Evolutionary conservation across 1,140 invertebrate species (phyloP).

Genomic region (Leguminivora glycinivorella): DNA sequence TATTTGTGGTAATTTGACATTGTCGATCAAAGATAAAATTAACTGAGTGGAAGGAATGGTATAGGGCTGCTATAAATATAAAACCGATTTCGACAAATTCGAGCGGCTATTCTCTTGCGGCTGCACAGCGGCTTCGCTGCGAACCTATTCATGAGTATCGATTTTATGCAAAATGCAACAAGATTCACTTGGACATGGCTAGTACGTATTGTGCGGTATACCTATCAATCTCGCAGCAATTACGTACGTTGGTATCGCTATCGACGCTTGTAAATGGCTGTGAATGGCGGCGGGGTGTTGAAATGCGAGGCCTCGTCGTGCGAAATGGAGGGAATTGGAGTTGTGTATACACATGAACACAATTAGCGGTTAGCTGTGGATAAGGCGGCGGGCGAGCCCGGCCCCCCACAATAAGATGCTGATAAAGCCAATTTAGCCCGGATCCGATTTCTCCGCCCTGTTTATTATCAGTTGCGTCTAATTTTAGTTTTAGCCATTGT

Average conservation of each 20-base stretch:
- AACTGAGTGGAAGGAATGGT: constrained; percentile 44
- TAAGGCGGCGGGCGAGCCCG: constrained; percentile 24
- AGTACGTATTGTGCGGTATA: constrained; percentile 59
- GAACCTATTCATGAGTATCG: constrained; percentile 74
- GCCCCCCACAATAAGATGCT: constrained; percentile 29
- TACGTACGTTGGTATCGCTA: constrained; percentile 64
- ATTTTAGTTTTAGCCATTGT: constrained; percentile 52
- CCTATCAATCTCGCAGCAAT: constrained; percentile 61
- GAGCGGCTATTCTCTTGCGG: constrained; percentile 58
- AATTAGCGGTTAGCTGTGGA: constrained; percentile 49
- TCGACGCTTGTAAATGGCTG: constrained; percentile 59
- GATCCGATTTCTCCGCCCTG: constrained; percentile 45
- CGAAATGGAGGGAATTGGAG: constrained; percentile 53
- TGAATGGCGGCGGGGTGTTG: constrained; percentile 43
- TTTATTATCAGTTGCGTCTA: constrained; percentile 51
- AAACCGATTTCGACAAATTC: constrained; percentile 63
- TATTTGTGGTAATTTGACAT: constrained; percentile 12
- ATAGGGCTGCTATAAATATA: constrained; percentile 60
- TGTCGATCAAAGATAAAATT: constrained; percentile 40
- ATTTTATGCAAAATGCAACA: constrained; percentile 79
- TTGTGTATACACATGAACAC: constrained; percentile 51
- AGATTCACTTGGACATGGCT: constrained; percentile 72
- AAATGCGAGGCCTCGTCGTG: constrained; percentile 48
- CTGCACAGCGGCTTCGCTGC: constrained; percentile 51
- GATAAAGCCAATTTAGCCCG: constrained; percentile 45